phyloP scores from a whole-genome alignment of 2,113 vertebrate genomes.

The Marmota flaviventris region DNA sequence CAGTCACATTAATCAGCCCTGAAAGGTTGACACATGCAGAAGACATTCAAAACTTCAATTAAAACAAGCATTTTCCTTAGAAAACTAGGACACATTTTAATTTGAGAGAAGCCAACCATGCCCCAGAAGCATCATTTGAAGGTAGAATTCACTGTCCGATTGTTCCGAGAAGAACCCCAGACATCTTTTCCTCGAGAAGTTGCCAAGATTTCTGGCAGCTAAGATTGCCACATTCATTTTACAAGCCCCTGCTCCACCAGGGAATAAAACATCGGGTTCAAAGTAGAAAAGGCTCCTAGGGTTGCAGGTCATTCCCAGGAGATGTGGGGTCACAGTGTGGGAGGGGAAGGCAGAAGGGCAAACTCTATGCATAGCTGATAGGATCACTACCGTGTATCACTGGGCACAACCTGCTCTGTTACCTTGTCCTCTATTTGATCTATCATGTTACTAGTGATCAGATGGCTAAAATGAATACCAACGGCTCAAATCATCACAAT shows the following conservation, averaged over 20 bases:
- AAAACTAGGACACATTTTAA: background rate
- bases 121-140: background rate
- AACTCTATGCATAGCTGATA: background rate
- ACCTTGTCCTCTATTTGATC: background rate
- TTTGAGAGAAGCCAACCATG: background rate
- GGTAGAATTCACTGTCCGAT: background rate
- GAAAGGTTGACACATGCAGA: slow-evolving; percentile 38
- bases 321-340: accelerated
- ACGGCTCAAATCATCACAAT: background rate
- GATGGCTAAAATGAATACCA: background rate
- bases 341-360: background rate
- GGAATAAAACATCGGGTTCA: background rate
- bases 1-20: slow-evolving; percentile 91
- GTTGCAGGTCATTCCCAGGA: background rate
- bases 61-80: background rate
- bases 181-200: background rate
- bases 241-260: background rate
- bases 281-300: background rate
- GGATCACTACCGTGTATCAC: background rate
- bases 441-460: background rate
- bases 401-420: background rate
- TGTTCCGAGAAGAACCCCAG: background rate
- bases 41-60: background rate
- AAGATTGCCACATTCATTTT: background rate
- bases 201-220: too few species aligned